A percentile compares a stretch with the other conserved stretches of the same genome.
These are phyloP conservation scores for Drusus annulatus DNA, from an alignment of 1,140 invertebrate species.

Conservation along the genomic window DNA sequence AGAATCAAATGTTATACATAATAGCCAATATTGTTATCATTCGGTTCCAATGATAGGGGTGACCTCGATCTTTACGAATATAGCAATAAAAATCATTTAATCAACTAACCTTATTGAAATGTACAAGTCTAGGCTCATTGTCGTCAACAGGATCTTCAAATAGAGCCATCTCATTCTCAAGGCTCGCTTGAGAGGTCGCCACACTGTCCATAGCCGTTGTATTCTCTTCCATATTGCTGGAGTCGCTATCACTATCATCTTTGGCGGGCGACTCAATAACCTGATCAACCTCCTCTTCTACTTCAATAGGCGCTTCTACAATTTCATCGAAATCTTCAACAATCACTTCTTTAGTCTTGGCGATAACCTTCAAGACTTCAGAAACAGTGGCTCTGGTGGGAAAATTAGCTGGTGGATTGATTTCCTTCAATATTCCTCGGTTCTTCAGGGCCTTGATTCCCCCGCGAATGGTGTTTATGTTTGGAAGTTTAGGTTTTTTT, in stretches of 20 bases:
- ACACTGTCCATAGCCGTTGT: not conserved
- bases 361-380: slow-evolving; percentile 7
- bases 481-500: slow-evolving; percentile 35
- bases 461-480: slow-evolving; percentile 43
- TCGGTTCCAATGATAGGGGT: too few species aligned
- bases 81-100: too few species aligned
- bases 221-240: slow-evolving; percentile 31
- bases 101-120: slow-evolving; percentile 48
- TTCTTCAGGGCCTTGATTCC: slow-evolving; percentile 17
- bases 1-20: not conserved
- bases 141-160: slow-evolving; percentile 49
- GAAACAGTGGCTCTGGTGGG: slow-evolving; percentile 7
- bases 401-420: not conserved
- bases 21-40: too few species aligned
- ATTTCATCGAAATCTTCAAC: not conserved
- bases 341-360: not conserved
- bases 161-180: slow-evolving; percentile 38
- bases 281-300: not conserved
- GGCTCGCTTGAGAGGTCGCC: not conserved
- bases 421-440: slow-evolving; percentile 34
- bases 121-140: slow-evolving; percentile 46
- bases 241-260: slow-evolving; percentile 27
- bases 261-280: not conserved
- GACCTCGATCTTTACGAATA: too few species aligned
- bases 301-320: not conserved